Conservation (phyloP, 2,113 vertebrate genomes). For the Gopherus flavomarginatus region DNA sequence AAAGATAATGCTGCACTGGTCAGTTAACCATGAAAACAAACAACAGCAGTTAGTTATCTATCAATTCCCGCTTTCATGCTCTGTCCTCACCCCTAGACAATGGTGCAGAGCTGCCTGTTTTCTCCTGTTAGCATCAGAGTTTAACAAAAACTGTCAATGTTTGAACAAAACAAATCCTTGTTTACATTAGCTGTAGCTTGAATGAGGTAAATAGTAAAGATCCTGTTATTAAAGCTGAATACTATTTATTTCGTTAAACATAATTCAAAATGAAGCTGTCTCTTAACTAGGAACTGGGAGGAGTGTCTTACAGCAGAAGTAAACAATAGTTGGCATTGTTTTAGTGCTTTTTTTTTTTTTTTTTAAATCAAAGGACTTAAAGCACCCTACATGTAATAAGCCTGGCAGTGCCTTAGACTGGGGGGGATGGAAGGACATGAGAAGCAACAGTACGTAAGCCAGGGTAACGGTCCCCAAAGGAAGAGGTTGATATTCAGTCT, state of each 20-base stretch:
- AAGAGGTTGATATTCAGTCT: neutral
- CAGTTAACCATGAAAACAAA: neutral
- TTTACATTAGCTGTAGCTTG: neutral
- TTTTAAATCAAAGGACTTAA: neutral
- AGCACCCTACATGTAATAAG: neutral
- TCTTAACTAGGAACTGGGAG: neutral
- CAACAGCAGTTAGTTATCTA: neutral
- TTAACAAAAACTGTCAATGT: neutral
- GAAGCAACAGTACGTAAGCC: neutral
- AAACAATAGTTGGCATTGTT: neutral
- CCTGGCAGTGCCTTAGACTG: neutral
- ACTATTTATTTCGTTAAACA: neutral
- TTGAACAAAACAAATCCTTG: neutral
- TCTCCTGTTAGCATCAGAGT: neutral
- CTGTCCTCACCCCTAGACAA: neutral
- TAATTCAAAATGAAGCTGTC: neutral
- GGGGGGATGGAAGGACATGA: neutral
- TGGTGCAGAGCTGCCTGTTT: neutral
- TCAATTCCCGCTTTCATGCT: neutral
- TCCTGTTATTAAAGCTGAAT: neutral
- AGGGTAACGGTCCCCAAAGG: neutral
- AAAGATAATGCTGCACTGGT: neutral
- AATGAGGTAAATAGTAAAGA: neutral
- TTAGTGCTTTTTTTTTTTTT: neutral
- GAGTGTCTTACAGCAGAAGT: neutral